Evolutionary conservation across 2,113 vertebrate species (phyloP), one percentile per base, ranked within the genome.

Genomic region (Phylloscopus whistleri): DNA sequence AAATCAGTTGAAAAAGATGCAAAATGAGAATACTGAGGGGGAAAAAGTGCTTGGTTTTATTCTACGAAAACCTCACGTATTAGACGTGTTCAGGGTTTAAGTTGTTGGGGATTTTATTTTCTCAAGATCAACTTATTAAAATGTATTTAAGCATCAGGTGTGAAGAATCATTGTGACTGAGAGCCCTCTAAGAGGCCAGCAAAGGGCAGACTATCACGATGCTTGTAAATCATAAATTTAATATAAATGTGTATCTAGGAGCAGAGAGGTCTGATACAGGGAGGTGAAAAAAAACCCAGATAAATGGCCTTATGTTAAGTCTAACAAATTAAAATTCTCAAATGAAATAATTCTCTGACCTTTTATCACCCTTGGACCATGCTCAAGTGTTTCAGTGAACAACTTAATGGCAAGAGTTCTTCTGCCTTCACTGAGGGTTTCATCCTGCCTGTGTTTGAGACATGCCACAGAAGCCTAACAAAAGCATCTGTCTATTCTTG

Each of bases 401-500:
- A 67, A 56, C 33, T 92, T 75, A 70, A 93, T 72, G 64, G 64
- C 55, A 92, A 26, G 33, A 77, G 35, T 74, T 83, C 35, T 82
- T 68, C 44, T 91, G 64, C 73, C 49, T 89, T 78, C 53, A 11
- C 15, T 56, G 27, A 43, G 23, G 55, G 46, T 74, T 91, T 92
- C 48, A 55, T 56, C 16, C 53, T 91, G 27, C 44, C 43, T 49
- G 37, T 83, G 44, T 84, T 86, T 92, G 64, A 95, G 94, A 59
- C 62, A 43, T 43, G 59, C 84, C 74, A 81, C 27, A 74, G 52
- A 81, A 87, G 46, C 68, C 72, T 85, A 73, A 92, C 82, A 93
- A 91, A 96, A 63, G 62, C 68, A 77, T 96, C 95, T 95, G 60
- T 94, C 89, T 97, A 53, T 92, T 95, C 91, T 85, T 92, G 75